These are phyloP conservation scores for Orthonyx spaldingii DNA, from an alignment of 2,113 vertebrate genomes.

Conservation along the genomic window DNA sequence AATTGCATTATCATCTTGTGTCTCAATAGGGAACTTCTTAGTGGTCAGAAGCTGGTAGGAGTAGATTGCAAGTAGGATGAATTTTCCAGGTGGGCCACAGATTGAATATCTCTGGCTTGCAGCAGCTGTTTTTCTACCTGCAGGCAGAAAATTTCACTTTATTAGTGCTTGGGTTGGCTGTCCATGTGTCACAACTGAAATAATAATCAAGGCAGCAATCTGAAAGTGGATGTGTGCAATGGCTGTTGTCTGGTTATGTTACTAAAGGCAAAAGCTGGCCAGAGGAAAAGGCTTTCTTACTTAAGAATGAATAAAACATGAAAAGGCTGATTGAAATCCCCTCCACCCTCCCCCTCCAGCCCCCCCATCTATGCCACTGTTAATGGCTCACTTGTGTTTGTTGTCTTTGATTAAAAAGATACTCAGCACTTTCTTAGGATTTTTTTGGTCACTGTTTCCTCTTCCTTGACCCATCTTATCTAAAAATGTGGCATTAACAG, in stretches of 20 bases:
- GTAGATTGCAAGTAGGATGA: neutral
- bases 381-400: neutral
- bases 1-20: neutral
- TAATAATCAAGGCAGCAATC: neutral
- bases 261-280: neutral
- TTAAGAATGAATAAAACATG: neutral
- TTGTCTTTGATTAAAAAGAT: neutral
- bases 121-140: neutral
- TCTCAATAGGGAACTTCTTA: neutral
- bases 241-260: neutral
- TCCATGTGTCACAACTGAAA: neutral
- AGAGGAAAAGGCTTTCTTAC: neutral
- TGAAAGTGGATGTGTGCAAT: neutral
- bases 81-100: neutral
- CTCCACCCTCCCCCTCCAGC: neutral
- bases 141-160: neutral
- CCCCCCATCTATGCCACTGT: neutral
- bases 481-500: neutral
- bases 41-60: neutral
- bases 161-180: neutral
- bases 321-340: neutral
- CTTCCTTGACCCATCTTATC: neutral
- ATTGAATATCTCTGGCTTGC: neutral
- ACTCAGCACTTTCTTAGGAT: neutral
- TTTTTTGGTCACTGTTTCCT: neutral